phyloP scores from a whole-genome alignment of 2,797 vertebrate genomes.

The Chloroceryle inda region DNA sequence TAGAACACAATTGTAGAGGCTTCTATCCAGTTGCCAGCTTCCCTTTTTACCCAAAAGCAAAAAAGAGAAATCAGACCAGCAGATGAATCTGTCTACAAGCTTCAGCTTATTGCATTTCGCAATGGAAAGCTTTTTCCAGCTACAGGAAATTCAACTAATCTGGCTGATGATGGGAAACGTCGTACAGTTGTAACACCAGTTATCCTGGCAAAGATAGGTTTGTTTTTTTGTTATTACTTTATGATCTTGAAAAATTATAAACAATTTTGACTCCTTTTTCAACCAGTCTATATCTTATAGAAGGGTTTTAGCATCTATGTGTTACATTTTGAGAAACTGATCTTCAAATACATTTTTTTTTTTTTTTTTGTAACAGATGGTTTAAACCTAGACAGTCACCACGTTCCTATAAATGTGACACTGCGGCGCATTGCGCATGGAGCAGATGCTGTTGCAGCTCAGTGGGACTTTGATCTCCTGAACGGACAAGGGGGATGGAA shows the following conservation, averaged over 20 bases:
- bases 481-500: conserved; percentile 95
- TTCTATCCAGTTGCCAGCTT: conserved; percentile 92
- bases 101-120: conserved; percentile 94
- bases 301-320: neutral
- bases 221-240: too few relatives aligned
- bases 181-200: conserved; percentile 93
- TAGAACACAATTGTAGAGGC: conserved; percentile 94
- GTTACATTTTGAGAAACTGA: neutral
- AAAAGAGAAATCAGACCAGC: conserved; percentile 79
- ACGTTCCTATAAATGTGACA: conserved; percentile 88
- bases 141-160: conserved; percentile 90
- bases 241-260: neutral
- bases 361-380: conserved; percentile 84
- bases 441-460: conserved; percentile 89
- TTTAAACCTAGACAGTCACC: conserved; percentile 77
- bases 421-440: conserved; percentile 91
- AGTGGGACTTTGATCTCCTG: conserved; percentile 92
- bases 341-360: neutral
- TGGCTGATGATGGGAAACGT: conserved; percentile 89
- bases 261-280: neutral
- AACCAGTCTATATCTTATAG: neutral
- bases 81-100: conserved; percentile 90
- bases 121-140: conserved; percentile 97
- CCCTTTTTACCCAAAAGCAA: conserved; percentile 87
- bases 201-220: conserved; percentile 94